phyloP scores from a whole-genome alignment of 2,888 invertebrate species.

The Eilema griseolum region DNA sequence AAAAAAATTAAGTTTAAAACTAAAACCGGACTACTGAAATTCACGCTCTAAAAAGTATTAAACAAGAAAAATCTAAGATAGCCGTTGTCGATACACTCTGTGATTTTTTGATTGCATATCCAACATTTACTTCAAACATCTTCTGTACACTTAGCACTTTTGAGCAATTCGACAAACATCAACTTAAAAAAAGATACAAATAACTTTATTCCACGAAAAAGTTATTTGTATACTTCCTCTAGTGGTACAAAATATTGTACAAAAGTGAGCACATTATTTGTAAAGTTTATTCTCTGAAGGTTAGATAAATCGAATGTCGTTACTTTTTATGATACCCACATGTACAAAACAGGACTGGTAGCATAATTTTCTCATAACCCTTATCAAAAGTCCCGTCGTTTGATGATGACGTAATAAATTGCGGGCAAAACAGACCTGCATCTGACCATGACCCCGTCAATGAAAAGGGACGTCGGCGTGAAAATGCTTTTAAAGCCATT shows the following conservation, averaged over 20 bases:
- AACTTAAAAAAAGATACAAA: too few relatives aligned
- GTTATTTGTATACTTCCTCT: background rate
- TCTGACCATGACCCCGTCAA: conserved; percentile 22
- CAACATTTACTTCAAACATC: too few relatives aligned
- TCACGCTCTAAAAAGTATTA: too few relatives aligned
- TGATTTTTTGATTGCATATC: too few relatives aligned
- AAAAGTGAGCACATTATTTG: conserved; percentile 7
- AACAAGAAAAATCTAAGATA: too few relatives aligned
- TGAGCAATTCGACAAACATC: too few relatives aligned
- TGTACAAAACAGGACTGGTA: background rate
- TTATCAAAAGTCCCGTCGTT: background rate
- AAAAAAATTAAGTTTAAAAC: too few relatives aligned
- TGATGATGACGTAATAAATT: conserved; percentile 9
- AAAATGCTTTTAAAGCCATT: conserved; percentile 20
- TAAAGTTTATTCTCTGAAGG: conserved; percentile 2
- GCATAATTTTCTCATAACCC: conserved; percentile 8
- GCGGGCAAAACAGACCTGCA: background rate
- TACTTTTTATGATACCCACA: conserved; percentile 17
- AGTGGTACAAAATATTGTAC: conserved; percentile 3
- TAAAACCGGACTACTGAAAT: too few relatives aligned
- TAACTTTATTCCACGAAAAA: too few relatives aligned
- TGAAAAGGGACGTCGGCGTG: conserved; percentile 18
- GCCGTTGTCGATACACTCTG: too few relatives aligned
- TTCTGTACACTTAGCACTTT: too few relatives aligned
- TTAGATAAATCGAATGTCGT: conserved; percentile 20